Evolutionary conservation across 2,888 invertebrate genomes (phyloP), one percentile per base, ranked within the genome.

Genomic region (Philaethria dido): DNA sequence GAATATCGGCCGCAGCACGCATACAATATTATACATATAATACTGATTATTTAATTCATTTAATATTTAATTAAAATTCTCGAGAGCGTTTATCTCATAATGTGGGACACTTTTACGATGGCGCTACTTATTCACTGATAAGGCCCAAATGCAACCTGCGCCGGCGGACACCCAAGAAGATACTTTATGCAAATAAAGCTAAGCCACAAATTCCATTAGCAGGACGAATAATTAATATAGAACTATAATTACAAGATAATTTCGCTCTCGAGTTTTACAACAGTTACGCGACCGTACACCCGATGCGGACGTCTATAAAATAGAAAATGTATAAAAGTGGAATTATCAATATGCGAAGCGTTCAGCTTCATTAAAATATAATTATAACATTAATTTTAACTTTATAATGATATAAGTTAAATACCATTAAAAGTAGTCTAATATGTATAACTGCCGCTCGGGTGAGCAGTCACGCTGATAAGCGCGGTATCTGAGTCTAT

Each of bases 1-100:
- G 71, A 77, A 76, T 81, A 87, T 88, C 87, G 79, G 79, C 83
- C 81, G 80, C 85, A 80, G 84, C 89, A 90, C 86, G 86, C 87
- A 89, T 85, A 88, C 88, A 86, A 87, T 89, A 89, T 86, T 86
- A 87, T 87, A 89, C 81, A 83, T 88, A 89, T 92, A 92, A 92
- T 92, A 92, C 92, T 92, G 92, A 92, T 92, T 88, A 90, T 92
- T 92, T 88, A 88, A 92, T 92, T 92, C 90, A 76, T 89, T 92
- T 92, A 90, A 92, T 92, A 91, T 92, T 92, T 92, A 91, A 92
- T 92, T 92, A 90, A 92, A 90, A 91, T 91, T 90, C 91, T 85
- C 87, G 83, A 84, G 86, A 89, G 85, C 86, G 86, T 87, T 92
- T 92, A 92, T 92, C 92, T 91, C 87, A 87, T 89, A 91, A 89